phyloP scores from a whole-genome alignment of 2,113 vertebrate species.

The Orcinus orca region DNA sequence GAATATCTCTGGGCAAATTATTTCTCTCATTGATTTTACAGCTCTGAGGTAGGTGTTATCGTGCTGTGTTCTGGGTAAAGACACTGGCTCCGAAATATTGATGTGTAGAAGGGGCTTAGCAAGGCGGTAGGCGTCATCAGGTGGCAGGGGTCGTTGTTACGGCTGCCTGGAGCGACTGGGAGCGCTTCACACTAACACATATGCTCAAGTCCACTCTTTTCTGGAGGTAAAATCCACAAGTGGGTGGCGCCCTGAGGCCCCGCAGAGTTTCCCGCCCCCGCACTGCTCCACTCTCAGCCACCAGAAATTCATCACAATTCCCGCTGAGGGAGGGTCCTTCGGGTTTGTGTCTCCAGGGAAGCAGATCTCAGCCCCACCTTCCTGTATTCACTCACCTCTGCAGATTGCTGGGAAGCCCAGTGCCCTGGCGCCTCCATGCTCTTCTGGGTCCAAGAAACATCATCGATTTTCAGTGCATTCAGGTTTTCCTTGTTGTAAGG shows the following conservation, averaged over 20 bases:
- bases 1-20: too few species aligned
- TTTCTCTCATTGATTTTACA: neutral
- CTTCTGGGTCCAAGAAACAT: neutral
- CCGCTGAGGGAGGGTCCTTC: too few species aligned
- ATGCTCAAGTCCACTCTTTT: fast-evolving
- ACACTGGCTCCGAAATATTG: neutral
- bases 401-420: fast-evolving
- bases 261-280: fast-evolving
- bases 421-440: neutral
- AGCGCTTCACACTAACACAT: fast-evolving
- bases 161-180: neutral
- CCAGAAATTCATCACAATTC: neutral
- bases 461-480: neutral
- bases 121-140: fast-evolving
- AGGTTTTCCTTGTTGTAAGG: neutral
- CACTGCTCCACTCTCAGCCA: fast-evolving
- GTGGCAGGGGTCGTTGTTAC: fast-evolving
- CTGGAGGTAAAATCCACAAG: neutral
- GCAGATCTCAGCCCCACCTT: neutral
- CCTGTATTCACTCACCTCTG: too few species aligned
- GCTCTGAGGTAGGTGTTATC: neutral
- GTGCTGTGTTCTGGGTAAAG: neutral
- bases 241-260: fast-evolving
- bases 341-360: too few species aligned
- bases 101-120: fast-evolving